Conservation (phyloP, 2,888 invertebrate species). For the Acleris literana region DNA sequence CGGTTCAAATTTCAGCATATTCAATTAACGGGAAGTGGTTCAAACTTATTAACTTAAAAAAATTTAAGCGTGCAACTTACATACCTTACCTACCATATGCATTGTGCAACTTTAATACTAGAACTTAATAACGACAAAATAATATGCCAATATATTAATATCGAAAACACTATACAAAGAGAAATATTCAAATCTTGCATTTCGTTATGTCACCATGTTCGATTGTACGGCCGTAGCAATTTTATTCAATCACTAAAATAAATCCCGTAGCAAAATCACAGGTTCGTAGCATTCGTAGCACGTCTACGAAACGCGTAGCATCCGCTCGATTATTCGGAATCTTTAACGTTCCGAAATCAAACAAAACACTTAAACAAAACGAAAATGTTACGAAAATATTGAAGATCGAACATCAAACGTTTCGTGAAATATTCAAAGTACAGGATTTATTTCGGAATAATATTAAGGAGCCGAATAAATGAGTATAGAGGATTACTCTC, state of each 20-base stretch:
- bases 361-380: constrained; percentile 24
- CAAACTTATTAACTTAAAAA: too few species aligned
- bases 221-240: not conserved
- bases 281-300: constrained; percentile 27
- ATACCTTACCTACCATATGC: too few species aligned
- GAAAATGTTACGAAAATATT: constrained; percentile 7
- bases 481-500: constrained; percentile 27
- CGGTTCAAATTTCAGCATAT: too few species aligned
- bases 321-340: constrained; percentile 4
- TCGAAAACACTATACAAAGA: too few species aligned
- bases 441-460: constrained; percentile 32
- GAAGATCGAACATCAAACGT: constrained; percentile 34
- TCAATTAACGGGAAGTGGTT: too few species aligned
- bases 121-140: too few species aligned
- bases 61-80: too few species aligned
- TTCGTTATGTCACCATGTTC: too few species aligned
- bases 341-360: constrained; percentile 12
- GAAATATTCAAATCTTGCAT: too few species aligned
- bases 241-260: not conserved
- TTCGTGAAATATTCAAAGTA: constrained; percentile 28
- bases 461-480: constrained; percentile 30
- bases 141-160: too few species aligned
- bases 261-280: constrained; percentile 9
- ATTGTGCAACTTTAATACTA: too few species aligned
- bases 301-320: constrained; percentile 21